Evolutionary conservation across 2,113 vertebrate genomes (phyloP).

Genomic region (Rhagologus leucostigma): DNA sequence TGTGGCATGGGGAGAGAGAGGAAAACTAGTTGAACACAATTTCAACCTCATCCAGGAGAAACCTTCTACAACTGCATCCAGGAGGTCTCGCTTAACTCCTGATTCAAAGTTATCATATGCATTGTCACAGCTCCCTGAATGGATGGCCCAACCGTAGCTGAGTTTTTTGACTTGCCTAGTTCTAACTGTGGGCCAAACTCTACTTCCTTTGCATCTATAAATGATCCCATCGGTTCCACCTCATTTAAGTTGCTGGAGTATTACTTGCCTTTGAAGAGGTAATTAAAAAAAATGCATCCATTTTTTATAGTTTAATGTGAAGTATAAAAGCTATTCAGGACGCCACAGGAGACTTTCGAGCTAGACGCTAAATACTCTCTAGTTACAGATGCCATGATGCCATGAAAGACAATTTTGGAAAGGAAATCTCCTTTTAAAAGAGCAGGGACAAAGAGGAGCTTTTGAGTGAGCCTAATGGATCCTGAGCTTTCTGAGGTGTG

Average conservation of each 20-base stretch:
- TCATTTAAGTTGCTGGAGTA: not conserved
- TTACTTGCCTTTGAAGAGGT: not conserved
- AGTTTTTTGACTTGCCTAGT: not conserved
- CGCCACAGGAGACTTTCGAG: not conserved
- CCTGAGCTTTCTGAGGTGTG: not conserved
- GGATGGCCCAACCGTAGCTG: not conserved
- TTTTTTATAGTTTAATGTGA: not conserved
- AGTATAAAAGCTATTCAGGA: not conserved
- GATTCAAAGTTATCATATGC: not conserved
- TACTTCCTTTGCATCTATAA: not conserved
- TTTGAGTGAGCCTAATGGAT: not conserved
- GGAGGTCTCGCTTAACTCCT: not conserved
- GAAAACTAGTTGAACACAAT: not conserved
- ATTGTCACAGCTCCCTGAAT: not conserved
- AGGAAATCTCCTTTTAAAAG: not conserved
- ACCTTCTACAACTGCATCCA: not conserved
- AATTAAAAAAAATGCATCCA: not conserved
- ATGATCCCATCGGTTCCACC: not conserved
- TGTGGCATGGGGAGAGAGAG: not conserved
- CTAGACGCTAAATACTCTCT: not conserved
- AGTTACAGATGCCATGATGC: not conserved
- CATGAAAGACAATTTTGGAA: not conserved
- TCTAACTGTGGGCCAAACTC: not conserved
- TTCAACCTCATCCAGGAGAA: not conserved
- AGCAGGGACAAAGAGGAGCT: not conserved